phyloP scores from a whole-genome alignment of 2,113 vertebrate genomes.

The Xenotilapia flavipinnis region DNA sequence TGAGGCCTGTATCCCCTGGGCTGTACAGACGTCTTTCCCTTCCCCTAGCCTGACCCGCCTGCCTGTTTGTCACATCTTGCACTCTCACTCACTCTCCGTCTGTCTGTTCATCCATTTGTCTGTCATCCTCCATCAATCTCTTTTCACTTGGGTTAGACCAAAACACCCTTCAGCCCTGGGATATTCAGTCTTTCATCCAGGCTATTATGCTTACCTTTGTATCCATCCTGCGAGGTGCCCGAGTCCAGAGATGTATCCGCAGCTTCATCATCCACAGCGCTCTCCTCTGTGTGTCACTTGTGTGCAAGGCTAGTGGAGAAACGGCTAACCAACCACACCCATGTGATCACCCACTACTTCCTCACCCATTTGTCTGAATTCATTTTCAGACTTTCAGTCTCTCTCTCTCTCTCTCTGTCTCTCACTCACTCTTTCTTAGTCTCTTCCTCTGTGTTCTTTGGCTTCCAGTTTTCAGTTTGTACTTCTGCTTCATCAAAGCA shows the following conservation, averaged over 20 bases:
- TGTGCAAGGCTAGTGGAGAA: neutral
- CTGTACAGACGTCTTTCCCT: slow-evolving; percentile 30
- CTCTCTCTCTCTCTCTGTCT: neutral
- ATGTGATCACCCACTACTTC: slow-evolving; percentile 39
- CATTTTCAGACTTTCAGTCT: neutral
- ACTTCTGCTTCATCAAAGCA: neutral
- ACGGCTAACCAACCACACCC: slow-evolving; percentile 42
- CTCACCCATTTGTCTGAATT: slow-evolving; percentile 20
- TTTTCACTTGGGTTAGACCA: neutral
- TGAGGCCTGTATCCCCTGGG: slow-evolving; percentile 49
- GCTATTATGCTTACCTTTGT: slow-evolving; percentile 54
- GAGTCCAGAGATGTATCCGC: slow-evolving; percentile 1
- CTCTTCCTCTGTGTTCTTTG: neutral
- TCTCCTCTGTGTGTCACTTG: neutral
- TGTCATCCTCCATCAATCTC: slow-evolving; percentile 57
- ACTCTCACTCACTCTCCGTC: slow-evolving; percentile 34
- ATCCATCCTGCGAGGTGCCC: slow-evolving; percentile 39
- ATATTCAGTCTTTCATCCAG: slow-evolving; percentile 35
- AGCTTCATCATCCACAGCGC: neutral
- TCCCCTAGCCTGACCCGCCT: slow-evolving; percentile 32
- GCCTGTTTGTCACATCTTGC: slow-evolving; percentile 54
- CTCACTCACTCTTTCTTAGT: neutral
- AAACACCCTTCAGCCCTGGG: slow-evolving; percentile 13
- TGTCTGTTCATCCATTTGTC: slow-evolving; percentile 51
- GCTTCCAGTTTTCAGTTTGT: neutral